Evolutionary conservation across 2,113 vertebrate species (phyloP).

Genomic region (Ctenodactylus gundi): DNA sequence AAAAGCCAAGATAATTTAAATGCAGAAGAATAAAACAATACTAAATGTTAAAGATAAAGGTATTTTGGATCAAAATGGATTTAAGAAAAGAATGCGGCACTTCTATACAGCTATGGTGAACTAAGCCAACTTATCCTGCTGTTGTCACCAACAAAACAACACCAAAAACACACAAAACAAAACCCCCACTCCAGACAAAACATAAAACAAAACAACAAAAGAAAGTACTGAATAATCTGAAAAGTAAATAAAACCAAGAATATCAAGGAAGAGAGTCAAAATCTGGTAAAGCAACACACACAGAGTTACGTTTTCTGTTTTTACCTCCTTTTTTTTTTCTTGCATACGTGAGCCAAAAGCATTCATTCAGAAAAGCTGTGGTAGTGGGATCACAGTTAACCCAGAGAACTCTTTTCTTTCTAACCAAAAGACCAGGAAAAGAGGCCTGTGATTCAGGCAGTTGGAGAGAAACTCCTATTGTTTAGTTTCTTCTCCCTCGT

Average conservation of each 20-base stretch:
- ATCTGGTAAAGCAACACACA: neutral
- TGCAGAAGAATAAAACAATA: neutral
- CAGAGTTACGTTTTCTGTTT: neutral
- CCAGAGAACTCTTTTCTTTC: neutral
- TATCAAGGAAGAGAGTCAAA: neutral
- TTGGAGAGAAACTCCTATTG: neutral
- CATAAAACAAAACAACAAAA: neutral
- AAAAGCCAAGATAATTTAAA: neutral
- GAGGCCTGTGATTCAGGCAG: neutral
- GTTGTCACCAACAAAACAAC: neutral
- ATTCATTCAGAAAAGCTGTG: neutral
- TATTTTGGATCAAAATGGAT: neutral
- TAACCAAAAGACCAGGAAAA: neutral
- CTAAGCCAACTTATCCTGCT: neutral
- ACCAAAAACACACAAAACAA: neutral
- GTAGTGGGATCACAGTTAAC: neutral
- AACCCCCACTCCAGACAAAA: neutral
- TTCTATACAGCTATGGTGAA: neutral
- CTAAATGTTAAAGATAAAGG: slow-evolving; percentile 8
- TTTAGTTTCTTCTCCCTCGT: neutral
- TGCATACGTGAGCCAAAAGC: neutral
- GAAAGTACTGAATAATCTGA: neutral
- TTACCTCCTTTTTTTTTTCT: neutral
- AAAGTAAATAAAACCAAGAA: neutral
- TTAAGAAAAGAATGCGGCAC: neutral